Percentiles rank a stretch among this genome's conserved stretches.
phyloP scores from a whole-genome alignment of 2,797 vertebrate species.

The Cryptoblepharus egeriae region DNA sequence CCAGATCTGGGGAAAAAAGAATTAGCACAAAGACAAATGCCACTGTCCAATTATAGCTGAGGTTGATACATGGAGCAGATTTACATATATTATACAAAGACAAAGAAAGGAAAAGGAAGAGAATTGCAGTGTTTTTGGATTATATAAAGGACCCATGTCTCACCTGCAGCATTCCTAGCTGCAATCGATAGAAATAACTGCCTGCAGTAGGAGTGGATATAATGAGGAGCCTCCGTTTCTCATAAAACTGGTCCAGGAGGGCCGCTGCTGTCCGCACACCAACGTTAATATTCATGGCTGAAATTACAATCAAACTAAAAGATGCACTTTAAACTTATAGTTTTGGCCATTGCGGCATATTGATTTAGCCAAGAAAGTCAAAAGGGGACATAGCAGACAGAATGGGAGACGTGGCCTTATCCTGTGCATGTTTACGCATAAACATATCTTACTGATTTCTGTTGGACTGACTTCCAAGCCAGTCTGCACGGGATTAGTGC shows the following conservation, averaged over 20 bases:
- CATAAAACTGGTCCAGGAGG: constrained; percentile 97
- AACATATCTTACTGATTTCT: not conserved
- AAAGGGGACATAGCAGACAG: not conserved
- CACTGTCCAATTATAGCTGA: too few species aligned
- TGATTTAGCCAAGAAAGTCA: not conserved
- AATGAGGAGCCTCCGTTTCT: constrained; percentile 93
- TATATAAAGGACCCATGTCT: constrained; percentile 16
- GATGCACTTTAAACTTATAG: constrained; percentile 16
- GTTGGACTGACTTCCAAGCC: not conserved
- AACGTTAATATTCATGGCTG: constrained; percentile 96
- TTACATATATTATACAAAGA: not conserved
- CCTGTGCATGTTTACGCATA: not conserved
- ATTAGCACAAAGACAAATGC: too few species aligned
- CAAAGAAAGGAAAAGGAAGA: not conserved
- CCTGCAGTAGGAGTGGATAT: constrained; percentile 94
- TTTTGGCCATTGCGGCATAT: too few species aligned
- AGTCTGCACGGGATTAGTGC: not conserved
- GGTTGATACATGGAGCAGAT: not conserved
- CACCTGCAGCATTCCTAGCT: constrained; percentile 96
- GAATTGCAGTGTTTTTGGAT: not conserved
- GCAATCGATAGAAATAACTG: constrained; percentile 95
- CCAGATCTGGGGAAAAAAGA: too few species aligned
- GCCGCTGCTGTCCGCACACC: constrained; percentile 90
- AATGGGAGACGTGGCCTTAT: not conserved
- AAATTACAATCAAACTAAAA: constrained; percentile 49